Percentiles rank a stretch among this genome's conserved stretches.
Conservation (phyloP, 2,888 invertebrate species). For the Unio delphinus region DNA sequence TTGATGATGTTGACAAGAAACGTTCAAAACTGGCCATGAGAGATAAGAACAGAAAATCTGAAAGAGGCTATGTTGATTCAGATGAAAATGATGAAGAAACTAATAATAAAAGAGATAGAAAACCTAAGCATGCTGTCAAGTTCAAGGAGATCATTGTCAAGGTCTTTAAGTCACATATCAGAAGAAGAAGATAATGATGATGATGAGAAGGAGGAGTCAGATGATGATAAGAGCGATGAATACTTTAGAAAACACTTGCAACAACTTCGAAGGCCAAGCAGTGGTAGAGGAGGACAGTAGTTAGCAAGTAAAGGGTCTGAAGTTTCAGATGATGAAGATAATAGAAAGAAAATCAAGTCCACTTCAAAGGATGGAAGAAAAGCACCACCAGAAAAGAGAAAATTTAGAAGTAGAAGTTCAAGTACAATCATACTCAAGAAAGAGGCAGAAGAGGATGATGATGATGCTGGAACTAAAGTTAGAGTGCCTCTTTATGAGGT, state of each 20-base stretch:
- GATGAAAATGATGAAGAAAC: slow-evolving; percentile 7
- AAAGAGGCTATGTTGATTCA: slow-evolving; percentile 5
- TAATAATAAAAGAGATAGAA: slow-evolving; percentile 1
- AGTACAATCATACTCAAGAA: neutral
- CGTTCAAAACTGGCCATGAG: slow-evolving; percentile 5
- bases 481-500: slow-evolving; percentile 56
- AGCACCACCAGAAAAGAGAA: slow-evolving; percentile 2
- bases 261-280: neutral
- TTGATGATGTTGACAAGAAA: slow-evolving; percentile 14
- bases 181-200: slow-evolving; percentile 11
- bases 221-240: neutral
- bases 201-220: neutral
- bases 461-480: slow-evolving; percentile 27
- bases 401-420: slow-evolving; percentile 6
- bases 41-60: slow-evolving; percentile 5
- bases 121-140: neutral
- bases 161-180: neutral
- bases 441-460: slow-evolving; percentile 28
- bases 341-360: no score
- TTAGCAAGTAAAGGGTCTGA: slow-evolving; percentile 4
- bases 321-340: slow-evolving; percentile 18
- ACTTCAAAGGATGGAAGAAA: no score
- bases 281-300: slow-evolving; percentile 11
- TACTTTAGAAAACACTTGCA: neutral
- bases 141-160: neutral